A percentile compares a stretch with the other conserved stretches of the same genome.
Conservation (phyloP, 2,888 invertebrate species). For the Clitarchus hookeri region DNA sequence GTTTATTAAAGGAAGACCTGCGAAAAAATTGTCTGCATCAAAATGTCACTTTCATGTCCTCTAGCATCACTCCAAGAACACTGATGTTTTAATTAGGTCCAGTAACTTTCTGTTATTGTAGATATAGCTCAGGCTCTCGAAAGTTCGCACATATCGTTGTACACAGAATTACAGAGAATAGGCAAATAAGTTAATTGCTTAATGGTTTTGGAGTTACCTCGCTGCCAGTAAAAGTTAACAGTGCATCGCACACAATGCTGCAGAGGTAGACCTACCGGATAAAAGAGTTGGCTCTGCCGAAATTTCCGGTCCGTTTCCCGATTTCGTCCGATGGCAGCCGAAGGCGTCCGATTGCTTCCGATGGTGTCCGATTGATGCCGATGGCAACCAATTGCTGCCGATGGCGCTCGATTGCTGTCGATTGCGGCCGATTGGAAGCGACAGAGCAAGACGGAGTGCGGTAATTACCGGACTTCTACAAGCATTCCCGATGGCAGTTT, state of each 20-base stretch:
- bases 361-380: not conserved
- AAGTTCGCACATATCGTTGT: not conserved
- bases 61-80: not conserved
- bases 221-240: not conserved
- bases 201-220: not conserved
- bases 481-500: too few relatives aligned
- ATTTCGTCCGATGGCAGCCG: not conserved
- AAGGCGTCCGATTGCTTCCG: not conserved
- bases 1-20: constrained; percentile 14
- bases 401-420: not conserved
- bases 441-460: too few relatives aligned
- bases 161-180: not conserved
- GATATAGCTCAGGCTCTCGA: not conserved
- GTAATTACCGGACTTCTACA: too few relatives aligned
- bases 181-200: not conserved
- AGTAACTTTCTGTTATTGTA: not conserved
- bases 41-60: not conserved
- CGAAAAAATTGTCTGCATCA: not conserved
- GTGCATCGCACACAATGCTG: not conserved
- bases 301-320: not conserved
- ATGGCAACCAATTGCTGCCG: not conserved
- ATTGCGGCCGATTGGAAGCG: too few relatives aligned
- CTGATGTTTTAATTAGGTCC: not conserved
- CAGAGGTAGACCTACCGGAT: not conserved
- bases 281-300: not conserved